Evolutionary conservation across 2,113 vertebrate species (phyloP), one percentile per base, ranked within the genome.

Genomic region (Amphilophus citrinellus): DNA sequence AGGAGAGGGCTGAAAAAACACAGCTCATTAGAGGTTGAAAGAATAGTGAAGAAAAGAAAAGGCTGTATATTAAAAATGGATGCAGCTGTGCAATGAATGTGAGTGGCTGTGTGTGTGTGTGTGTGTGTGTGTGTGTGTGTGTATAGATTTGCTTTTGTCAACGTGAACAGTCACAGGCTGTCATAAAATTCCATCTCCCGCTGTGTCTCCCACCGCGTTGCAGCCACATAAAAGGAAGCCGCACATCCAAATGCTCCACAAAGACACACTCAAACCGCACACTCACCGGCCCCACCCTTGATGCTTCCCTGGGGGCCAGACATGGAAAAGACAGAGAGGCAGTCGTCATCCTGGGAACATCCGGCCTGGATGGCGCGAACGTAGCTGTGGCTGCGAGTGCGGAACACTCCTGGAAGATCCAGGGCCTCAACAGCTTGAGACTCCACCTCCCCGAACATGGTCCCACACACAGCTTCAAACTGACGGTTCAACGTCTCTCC

Each of bases 381-480:
- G 94, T 99, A 99, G 96, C 98, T 99, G 95, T 99, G 98, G 96
- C 98, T 98, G 93, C 98, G 96, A 91, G 98, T 99, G 87, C 98
- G 98, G 94, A 99, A 99, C 93, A 98, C 98, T 58, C 98, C 98
- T 0, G 98, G 98, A 91, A 99, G 97, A 92, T 99, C 98, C 94
- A 99, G 93, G 6, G 98, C 98, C 88, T 99, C 98, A 75, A 99
- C 97, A 0, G 98, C 98, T 93, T 99, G 98, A 1, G 98, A 99
- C 95, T 99, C 98, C 83, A 98, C 95, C 95, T 98, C 98, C 0
- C 98, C 98, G 0, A 99, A 99, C 91, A 99, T 97, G 8, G 97
- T 98, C 94, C 98, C 98, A 13, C 98, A 98, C 84, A 99, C 97
- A 0, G 97, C 97, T 93, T 98, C 98, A 10, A 98, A 98, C 95